Evolutionary conservation across 1,140 invertebrate genomes (phyloP), one percentile per base, ranked within the genome.

Genomic region (Pomacea maculata): DNA sequence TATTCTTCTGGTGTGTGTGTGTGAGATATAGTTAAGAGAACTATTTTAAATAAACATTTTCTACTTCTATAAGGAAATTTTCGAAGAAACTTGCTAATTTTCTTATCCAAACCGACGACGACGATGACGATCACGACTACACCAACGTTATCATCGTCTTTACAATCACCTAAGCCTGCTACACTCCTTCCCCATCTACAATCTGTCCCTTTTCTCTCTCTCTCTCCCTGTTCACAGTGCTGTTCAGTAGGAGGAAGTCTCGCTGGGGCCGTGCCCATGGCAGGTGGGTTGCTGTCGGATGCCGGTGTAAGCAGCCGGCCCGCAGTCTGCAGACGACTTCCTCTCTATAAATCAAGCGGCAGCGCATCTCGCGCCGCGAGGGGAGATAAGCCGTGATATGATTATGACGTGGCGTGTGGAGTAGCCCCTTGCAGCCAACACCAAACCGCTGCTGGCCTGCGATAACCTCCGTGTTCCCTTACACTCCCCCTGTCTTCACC

Each of bases 181-280:
- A 14, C 45, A 25, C 25, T 14, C 11, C 11, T 71, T 45, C 10
- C 68, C 12, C 15, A 29, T 14, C 25, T 45, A 34, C 15, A 34
- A 25, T 19, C 15, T 71, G 9, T 2, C 25, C 68, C 45, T 45
- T 71, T 45, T 71, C 68, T 71, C 68, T 71, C 68, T 71, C 68
- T 71, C 68, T 71, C 68, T 71, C 68, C 11, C 68, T 71, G n/a
- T 71, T 34, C 45, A n/a, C 45, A n/a, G 25, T 34, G 25, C 68
- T 71, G 5, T 9, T 2, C 45, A 14, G 25, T 11, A 9, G 7
- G 25, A 7, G 25, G 25, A n/a, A 9, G n/a, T 71, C 68, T 71
- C 7, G 6, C 14, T 71, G 7, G 25, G 15, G 25, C 68, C 45
- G n/a, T 71, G 68, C 45, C 11, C 25, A 34, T 15, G 25, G 19